Evolutionary conservation across 2,888 invertebrate genomes (phyloP).

Genomic region (Philereme transversata): DNA sequence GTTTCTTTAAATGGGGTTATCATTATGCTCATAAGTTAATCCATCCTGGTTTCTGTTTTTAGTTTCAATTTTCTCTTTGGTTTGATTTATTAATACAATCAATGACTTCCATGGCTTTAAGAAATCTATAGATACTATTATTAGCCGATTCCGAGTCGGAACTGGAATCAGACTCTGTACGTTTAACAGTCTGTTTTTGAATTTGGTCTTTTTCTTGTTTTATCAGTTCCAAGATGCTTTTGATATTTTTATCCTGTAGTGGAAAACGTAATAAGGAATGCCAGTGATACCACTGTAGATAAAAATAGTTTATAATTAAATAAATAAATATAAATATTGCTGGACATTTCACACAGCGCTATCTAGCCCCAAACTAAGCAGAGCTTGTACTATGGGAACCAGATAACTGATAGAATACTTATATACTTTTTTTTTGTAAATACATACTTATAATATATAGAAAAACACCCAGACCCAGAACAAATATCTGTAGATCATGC

Average conservation of each 20-base stretch:
- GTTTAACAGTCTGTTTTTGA: background rate
- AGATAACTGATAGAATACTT: no score
- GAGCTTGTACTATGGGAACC: no score
- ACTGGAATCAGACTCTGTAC: constrained; percentile 18
- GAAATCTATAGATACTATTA: constrained; percentile 26
- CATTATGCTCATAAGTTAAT: background rate
- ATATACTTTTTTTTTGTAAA: no score
- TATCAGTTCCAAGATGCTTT: constrained; percentile 7
- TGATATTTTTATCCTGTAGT: constrained; percentile 14
- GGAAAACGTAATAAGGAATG: constrained; percentile 5
- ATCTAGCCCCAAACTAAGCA: no score
- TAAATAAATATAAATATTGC: no score
- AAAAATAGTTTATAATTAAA: background rate
- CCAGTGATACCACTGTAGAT: constrained; percentile 9
- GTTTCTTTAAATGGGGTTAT: constrained; percentile 8
- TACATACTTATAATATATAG: no score
- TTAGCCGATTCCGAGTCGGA: constrained; percentile 29
- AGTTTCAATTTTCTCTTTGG: constrained; percentile 9
- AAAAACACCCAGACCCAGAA: no score
- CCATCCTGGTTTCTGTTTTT: constrained; percentile 12
- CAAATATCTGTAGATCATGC: no score
- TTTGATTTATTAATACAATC: constrained; percentile 41
- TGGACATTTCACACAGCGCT: no score
- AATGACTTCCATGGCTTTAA: constrained; percentile 40
- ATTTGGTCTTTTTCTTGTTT: constrained; percentile 4